Evolutionary conservation across 2,113 vertebrate species (phyloP).

Genomic region (Grammomys dolichurus): DNA sequence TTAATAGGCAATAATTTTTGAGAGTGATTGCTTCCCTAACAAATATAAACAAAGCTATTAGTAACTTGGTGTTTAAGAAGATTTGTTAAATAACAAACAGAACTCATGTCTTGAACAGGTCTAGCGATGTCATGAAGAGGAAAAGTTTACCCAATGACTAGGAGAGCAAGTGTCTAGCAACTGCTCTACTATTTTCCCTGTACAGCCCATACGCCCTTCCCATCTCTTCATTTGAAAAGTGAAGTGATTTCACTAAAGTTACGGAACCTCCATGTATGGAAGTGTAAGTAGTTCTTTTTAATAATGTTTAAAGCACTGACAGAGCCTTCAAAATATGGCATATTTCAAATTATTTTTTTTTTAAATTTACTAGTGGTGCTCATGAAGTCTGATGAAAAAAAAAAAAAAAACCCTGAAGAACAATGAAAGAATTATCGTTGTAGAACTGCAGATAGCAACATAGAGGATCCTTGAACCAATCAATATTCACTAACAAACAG

Average conservation of each 20-base stretch:
- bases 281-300: not conserved
- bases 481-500: not conserved
- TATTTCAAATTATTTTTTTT: not conserved
- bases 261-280: not conserved
- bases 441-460: not conserved
- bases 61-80: conserved; percentile 45
- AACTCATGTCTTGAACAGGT: not conserved
- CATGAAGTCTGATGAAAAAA: not conserved
- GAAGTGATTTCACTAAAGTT: not conserved
- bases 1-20: not conserved
- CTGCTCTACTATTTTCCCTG: no score
- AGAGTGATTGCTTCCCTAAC: not conserved
- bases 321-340: conserved; percentile 9
- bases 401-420: not conserved
- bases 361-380: not conserved
- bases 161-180: not conserved
- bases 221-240: not conserved
- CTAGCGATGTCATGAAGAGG: not conserved
- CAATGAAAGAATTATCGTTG: not conserved
- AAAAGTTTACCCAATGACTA: not conserved
- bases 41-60: conserved; percentile 58
- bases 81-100: conserved; percentile 27
- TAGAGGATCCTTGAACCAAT: not conserved
- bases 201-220: not conserved
- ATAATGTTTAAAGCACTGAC: conserved; percentile 7